These are phyloP conservation scores for Hemicordylus capensis DNA, from an alignment of 2,113 vertebrate species.

Conservation along the genomic window DNA sequence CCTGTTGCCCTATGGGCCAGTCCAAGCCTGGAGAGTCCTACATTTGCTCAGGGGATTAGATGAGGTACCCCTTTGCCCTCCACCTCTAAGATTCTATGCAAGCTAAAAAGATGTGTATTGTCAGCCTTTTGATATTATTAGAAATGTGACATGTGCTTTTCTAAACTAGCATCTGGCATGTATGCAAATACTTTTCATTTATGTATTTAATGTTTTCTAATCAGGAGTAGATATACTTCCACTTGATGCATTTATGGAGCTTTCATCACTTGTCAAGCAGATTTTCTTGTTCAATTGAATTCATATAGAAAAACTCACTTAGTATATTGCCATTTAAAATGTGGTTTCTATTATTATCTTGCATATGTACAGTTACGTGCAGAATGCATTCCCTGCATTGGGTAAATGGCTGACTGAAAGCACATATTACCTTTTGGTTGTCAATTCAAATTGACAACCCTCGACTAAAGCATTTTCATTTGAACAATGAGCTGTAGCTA, in stretches of 20 bases:
- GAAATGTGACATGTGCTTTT: conserved; percentile 6
- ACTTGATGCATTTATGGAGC: conserved; percentile 57
- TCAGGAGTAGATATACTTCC: conserved; percentile 23
- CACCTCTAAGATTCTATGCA: conserved; percentile 14
- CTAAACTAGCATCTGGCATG: conserved; percentile 8
- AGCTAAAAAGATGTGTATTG: not conserved
- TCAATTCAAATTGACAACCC: too few species aligned
- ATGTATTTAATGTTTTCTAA: conserved; percentile 59
- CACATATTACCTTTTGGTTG: too few species aligned
- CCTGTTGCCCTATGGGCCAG: too few species aligned
- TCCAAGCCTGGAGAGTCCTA: too few species aligned
- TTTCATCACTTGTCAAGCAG: conserved; percentile 49
- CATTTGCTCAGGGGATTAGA: not conserved
- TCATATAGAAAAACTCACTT: conserved; percentile 43
- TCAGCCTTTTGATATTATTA: not conserved
- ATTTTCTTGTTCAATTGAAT: conserved; percentile 54
- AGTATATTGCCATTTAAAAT: conserved; percentile 58
- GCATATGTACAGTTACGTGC: conserved; percentile 15
- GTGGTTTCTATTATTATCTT: conserved; percentile 44
- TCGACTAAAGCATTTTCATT: not conserved
- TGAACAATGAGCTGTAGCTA: not conserved
- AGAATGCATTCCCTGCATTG: not conserved
- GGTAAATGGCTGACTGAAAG: conserved; percentile 42
- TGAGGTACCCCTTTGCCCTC: not conserved
- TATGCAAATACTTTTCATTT: conserved; percentile 18